Evolutionary conservation across 2,888 invertebrate genomes (phyloP).

Genomic region (Ashinkailepas kermadecensis): DNA sequence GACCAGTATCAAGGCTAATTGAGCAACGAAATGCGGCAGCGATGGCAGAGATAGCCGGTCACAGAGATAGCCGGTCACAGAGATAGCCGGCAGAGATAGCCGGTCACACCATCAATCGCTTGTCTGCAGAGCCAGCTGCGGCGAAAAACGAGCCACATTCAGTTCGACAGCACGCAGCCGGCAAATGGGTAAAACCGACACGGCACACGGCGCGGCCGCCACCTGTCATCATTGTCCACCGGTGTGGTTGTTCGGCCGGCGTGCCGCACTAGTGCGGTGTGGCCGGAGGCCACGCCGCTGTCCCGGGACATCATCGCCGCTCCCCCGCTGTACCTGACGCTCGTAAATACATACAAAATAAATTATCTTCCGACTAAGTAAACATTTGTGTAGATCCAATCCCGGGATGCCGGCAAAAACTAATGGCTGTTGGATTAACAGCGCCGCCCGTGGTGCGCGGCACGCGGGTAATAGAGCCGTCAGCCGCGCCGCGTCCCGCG

Average conservation of each 20-base stretch:
- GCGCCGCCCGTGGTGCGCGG: background rate
- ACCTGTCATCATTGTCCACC: no score
- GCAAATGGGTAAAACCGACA: background rate
- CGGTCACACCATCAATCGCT: background rate
- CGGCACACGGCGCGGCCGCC: no score
- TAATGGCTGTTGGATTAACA: slow-evolving; percentile 17
- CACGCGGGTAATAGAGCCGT: slow-evolving; percentile 17
- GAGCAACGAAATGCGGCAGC: background rate
- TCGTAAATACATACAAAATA: slow-evolving; percentile 22
- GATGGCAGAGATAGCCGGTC: background rate
- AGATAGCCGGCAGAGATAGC: background rate
- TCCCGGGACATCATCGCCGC: no score
- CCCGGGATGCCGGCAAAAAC: slow-evolving; percentile 17
- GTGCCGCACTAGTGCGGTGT: no score
- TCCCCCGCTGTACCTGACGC: no score
- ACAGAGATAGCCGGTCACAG: no score
- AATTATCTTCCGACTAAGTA: slow-evolving; percentile 15
- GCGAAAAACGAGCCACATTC: background rate
- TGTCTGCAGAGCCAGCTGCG: background rate
- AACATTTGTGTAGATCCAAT: slow-evolving; percentile 22
- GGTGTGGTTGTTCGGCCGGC: no score
- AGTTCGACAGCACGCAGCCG: background rate
- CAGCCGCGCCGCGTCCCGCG: background rate
- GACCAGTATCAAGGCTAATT: background rate
- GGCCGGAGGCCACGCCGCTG: no score